Conservation (phyloP, 2,797 vertebrate genomes). For the Arnoldichthys spilopterus region DNA sequence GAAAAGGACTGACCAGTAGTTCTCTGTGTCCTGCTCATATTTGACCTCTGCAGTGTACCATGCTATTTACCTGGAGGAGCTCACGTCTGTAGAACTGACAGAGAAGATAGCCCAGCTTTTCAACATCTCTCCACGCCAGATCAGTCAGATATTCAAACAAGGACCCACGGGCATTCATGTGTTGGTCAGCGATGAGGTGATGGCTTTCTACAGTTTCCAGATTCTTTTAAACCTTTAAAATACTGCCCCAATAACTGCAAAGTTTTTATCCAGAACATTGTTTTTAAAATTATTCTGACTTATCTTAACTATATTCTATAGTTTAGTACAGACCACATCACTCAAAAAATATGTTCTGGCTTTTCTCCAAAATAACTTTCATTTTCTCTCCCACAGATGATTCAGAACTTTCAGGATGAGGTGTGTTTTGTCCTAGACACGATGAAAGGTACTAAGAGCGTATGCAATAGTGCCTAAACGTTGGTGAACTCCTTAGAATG, state of each 20-base stretch:
- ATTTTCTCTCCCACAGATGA: conserved; percentile 84
- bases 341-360: not conserved
- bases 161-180: conserved; percentile 96
- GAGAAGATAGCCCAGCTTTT: conserved; percentile 97
- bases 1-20: not conserved
- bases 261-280: no score
- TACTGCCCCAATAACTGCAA: not conserved
- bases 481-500: no score
- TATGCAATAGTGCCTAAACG: no score
- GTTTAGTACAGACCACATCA: not conserved
- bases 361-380: conserved; percentile 10
- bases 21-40: not conserved
- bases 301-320: no score
- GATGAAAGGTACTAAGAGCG: conserved; percentile 88
- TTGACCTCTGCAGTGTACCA: conserved; percentile 87
- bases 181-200: conserved; percentile 94
- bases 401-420: conserved; percentile 98
- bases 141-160: conserved; percentile 96
- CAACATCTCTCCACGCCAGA: conserved; percentile 92
- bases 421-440: conserved; percentile 96
- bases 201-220: not conserved
- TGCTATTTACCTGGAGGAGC: conserved; percentile 94
- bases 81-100: conserved; percentile 86
- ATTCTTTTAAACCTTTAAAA: not conserved
- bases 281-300: no score